Evolutionary conservation across 2,113 vertebrate species (phyloP).

Genomic region (Scartelaos histophorus): DNA sequence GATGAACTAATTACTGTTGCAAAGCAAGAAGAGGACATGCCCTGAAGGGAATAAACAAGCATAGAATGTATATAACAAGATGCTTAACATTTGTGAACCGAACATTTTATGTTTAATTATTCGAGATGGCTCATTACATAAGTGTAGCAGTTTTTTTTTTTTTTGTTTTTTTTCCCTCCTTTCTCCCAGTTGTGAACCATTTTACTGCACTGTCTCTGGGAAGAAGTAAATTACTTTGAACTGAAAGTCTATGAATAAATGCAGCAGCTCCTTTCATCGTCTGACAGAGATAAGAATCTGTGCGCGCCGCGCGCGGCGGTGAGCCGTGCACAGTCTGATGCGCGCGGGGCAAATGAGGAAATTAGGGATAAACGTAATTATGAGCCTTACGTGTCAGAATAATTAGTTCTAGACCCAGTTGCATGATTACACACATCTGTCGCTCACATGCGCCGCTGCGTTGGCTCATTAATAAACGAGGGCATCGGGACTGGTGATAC

Average conservation of each 20-base stretch:
- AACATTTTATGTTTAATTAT: background rate
- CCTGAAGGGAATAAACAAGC: background rate
- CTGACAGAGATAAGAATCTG: conserved; percentile 30
- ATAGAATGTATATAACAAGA: background rate
- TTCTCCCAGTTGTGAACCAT: conserved; percentile 8
- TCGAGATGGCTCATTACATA: background rate
- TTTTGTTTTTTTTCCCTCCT: background rate
- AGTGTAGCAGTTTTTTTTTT: background rate
- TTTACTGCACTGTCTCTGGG: conserved; percentile 24
- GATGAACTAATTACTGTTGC: background rate
- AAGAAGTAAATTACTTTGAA: conserved; percentile 30
- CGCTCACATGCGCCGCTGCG: conserved; percentile 21
- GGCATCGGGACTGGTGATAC: conserved; percentile 14
- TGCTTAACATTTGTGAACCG: background rate
- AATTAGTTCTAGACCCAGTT: conserved; percentile 28
- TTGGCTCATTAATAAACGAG: conserved; percentile 31
- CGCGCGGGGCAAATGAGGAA: background rate
- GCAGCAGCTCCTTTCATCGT: conserved; percentile 47
- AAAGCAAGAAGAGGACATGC: background rate
- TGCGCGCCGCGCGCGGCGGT: conserved; percentile 20
- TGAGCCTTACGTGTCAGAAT: conserved; percentile 20
- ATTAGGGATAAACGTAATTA: conserved; percentile 16
- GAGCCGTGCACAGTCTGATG: conserved; percentile 11
- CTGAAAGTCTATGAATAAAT: conserved; percentile 37
- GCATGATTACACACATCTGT: conserved; percentile 31